These are phyloP conservation scores for Varecia variegata DNA, from an alignment of 2,797 vertebrate genomes.

Conservation along the genomic window DNA sequence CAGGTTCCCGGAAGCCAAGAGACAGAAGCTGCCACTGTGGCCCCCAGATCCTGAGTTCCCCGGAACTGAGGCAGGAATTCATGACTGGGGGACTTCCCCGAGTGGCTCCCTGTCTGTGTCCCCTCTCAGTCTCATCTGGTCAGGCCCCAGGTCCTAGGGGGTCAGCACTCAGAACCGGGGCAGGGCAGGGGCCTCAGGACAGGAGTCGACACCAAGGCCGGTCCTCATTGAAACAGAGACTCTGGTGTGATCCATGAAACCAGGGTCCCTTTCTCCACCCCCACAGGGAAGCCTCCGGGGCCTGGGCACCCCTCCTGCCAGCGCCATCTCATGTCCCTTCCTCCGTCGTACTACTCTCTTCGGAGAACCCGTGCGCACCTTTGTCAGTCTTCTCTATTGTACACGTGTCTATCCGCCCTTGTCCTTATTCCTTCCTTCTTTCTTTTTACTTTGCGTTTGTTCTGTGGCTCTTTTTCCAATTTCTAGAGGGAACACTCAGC, in stretches of 20 bases:
- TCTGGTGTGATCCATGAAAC: neutral
- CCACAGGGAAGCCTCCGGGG: neutral
- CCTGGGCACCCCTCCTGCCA: fast-evolving
- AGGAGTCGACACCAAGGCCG: neutral
- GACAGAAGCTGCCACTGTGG: fast-evolving
- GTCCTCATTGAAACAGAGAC: neutral
- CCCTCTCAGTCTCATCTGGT: neutral
- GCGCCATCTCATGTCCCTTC: neutral
- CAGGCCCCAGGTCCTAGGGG: neutral
- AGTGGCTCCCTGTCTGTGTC: neutral
- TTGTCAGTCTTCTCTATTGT: neutral
- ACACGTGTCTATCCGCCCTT: neutral
- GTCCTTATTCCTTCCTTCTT: neutral
- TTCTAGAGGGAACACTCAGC: neutral
- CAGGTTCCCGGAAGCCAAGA: neutral
- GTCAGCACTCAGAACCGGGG: neutral
- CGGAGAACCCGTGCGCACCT: neutral
- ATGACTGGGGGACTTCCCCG: fast-evolving
- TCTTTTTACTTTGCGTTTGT: neutral
- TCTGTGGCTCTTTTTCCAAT: neutral
- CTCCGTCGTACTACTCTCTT: neutral
- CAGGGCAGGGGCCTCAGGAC: neutral
- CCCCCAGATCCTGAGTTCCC: neutral
- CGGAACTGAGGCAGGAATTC: neutral
- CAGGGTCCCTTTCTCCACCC: neutral